Evolutionary conservation across 2,797 vertebrate species (phyloP).

Genomic region (Parotocinclus haroldoi): DNA sequence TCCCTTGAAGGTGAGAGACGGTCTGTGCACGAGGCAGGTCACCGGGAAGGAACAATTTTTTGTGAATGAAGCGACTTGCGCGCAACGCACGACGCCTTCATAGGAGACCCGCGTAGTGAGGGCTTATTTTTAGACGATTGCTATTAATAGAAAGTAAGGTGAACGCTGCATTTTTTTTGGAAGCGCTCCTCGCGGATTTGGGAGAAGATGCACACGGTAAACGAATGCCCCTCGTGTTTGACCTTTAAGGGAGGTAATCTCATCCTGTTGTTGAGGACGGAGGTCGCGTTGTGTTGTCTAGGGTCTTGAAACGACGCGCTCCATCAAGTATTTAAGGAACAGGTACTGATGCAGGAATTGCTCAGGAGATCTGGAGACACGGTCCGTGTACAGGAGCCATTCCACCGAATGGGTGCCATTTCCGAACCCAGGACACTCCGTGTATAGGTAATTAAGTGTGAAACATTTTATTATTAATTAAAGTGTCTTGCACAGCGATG

Average conservation of each 20-base stretch:
- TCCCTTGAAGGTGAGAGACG: neutral
- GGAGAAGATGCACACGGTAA: conserved; percentile 10
- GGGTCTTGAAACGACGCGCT: no score
- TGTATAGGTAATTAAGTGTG: no score
- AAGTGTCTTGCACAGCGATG: no score
- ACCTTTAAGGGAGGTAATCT: conserved; percentile 31
- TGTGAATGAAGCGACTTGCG: conserved; percentile 48
- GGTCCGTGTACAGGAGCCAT: no score
- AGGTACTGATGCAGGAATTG: no score
- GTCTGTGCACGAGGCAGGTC: conserved; percentile 1
- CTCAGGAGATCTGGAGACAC: no score
- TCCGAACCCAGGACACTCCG: no score
- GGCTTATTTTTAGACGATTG: conserved; percentile 51
- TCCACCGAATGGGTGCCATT: no score
- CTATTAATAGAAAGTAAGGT: conserved; percentile 49
- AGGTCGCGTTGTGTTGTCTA: neutral
- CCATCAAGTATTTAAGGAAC: no score
- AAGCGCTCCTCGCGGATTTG: conserved; percentile 6
- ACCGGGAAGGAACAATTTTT: conserved; percentile 29
- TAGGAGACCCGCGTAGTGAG: conserved; percentile 24
- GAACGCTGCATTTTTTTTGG: conserved; percentile 38
- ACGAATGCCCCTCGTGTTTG: neutral
- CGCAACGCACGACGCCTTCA: conserved; percentile 35
- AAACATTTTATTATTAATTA: no score
- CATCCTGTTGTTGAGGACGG: conserved; percentile 8